Evolutionary conservation across 1,140 invertebrate genomes (phyloP).

Genomic region (Leptoteleia sp.): DNA sequence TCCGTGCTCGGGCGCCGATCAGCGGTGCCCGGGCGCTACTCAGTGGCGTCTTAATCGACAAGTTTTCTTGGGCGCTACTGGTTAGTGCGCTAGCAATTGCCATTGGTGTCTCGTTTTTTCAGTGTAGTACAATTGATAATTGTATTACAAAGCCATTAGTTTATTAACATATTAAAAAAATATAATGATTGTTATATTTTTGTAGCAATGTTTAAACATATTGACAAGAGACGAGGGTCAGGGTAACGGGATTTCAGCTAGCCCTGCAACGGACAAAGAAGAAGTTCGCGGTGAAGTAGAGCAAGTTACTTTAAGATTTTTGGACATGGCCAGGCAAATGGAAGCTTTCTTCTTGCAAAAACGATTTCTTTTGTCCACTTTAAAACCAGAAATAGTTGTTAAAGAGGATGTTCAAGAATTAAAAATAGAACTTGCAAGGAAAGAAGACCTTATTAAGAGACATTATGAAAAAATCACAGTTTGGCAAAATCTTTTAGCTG

Average conservation of each 20-base stretch:
- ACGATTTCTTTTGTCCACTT: conserved; percentile 91
- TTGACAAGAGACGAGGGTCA: conserved; percentile 91
- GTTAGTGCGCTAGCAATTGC: too few relatives aligned
- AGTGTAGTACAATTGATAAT: too few relatives aligned
- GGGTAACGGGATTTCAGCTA: conserved; percentile 79
- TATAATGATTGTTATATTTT: too few relatives aligned
- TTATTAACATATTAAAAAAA: too few relatives aligned
- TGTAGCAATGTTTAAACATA: conserved; percentile 90
- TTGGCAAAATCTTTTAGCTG: conserved; percentile 93
- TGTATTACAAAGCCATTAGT: too few relatives aligned
- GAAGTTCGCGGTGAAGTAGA: conserved; percentile 93
- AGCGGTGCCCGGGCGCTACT: too few relatives aligned
- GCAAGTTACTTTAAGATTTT: conserved; percentile 90
- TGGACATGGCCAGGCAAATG: conserved; percentile 94
- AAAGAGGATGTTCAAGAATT: conserved; percentile 95
- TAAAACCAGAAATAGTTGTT: conserved; percentile 94
- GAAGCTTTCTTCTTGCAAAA: conserved; percentile 97
- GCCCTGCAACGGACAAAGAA: conserved; percentile 87
- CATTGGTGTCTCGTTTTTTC: too few relatives aligned
- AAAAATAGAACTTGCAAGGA: conserved; percentile 89
- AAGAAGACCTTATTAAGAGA: conserved; percentile 92
- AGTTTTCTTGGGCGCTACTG: too few relatives aligned
- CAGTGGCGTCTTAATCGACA: too few relatives aligned
- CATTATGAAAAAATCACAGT: conserved; percentile 94
- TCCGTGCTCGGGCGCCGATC: too few relatives aligned